phyloP scores from a whole-genome alignment of 2,113 vertebrate species.

The Nothoprocta pentlandii region DNA sequence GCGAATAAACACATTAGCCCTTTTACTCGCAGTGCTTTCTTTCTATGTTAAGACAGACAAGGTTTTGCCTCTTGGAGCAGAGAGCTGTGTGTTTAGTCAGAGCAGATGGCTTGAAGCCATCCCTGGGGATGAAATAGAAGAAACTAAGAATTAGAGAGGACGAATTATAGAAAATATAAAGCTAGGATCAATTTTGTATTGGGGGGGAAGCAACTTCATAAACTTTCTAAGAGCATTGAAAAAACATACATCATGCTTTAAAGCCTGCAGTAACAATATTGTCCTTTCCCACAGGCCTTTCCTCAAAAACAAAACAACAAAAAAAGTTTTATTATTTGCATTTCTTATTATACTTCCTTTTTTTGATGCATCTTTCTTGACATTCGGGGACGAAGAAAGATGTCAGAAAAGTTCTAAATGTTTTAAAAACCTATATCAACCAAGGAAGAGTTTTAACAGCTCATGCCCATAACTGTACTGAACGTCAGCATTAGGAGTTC shows the following conservation, averaged over 20 bases:
- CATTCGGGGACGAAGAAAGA: background rate
- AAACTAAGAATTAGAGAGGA: background rate
- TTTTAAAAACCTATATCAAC: background rate
- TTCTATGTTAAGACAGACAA: background rate
- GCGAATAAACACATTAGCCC: background rate
- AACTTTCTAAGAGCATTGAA: background rate
- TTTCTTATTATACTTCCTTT: background rate
- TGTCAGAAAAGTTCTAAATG: background rate
- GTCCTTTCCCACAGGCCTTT: background rate
- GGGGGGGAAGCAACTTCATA: background rate
- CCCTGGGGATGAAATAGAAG: background rate
- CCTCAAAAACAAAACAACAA: background rate
- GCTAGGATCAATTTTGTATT: background rate
- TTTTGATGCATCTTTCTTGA: background rate
- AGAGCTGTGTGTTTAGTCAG: fast-evolving
- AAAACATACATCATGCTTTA: background rate
- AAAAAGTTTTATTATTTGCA: background rate
- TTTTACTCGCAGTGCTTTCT: background rate
- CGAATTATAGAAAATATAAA: background rate
- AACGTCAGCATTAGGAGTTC: background rate
- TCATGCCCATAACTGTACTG: background rate
- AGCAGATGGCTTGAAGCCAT: background rate
- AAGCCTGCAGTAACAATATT: background rate
- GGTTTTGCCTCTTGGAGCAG: background rate
- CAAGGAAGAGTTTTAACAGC: background rate